phyloP scores from a whole-genome alignment of 2,888 invertebrate species.

The Glyphotaelius pellucidus region DNA sequence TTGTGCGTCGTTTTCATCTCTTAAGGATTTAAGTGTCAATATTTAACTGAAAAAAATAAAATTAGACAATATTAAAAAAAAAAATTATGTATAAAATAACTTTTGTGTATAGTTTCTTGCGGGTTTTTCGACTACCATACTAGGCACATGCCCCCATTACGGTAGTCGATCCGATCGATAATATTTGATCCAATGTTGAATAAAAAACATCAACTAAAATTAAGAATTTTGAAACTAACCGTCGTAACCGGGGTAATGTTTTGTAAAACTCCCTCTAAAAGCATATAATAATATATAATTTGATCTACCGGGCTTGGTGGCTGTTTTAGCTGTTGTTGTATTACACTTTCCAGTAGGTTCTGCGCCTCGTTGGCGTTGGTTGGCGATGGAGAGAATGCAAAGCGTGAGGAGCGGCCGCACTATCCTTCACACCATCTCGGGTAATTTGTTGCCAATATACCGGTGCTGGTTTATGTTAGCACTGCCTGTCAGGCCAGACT shows the following conservation, averaged over 20 bases:
- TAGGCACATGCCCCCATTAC: too few relatives aligned
- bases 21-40: not conserved
- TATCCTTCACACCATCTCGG: conserved; percentile 65
- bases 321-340: not conserved
- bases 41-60: not conserved
- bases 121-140: too few relatives aligned
- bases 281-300: not conserved
- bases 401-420: conserved; percentile 52
- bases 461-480: conserved; percentile 45
- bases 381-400: not conserved
- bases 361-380: not conserved
- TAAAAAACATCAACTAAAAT: not conserved
- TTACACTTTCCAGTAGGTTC: not conserved
- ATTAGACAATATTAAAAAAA: too few relatives aligned
- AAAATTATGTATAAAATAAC: too few relatives aligned
- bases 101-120: too few relatives aligned
- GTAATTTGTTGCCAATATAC: conserved; percentile 61
- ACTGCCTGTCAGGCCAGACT: conserved; percentile 35
- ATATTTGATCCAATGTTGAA: too few relatives aligned
- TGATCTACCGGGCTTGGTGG: not conserved
- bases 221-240: not conserved
- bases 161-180: too few relatives aligned
- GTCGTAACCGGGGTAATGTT: not conserved
- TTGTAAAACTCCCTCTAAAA: not conserved
- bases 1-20: not conserved